These are phyloP conservation scores for Autographa gamma DNA, from an alignment of 2,888 invertebrate species.

Conservation along the genomic window DNA sequence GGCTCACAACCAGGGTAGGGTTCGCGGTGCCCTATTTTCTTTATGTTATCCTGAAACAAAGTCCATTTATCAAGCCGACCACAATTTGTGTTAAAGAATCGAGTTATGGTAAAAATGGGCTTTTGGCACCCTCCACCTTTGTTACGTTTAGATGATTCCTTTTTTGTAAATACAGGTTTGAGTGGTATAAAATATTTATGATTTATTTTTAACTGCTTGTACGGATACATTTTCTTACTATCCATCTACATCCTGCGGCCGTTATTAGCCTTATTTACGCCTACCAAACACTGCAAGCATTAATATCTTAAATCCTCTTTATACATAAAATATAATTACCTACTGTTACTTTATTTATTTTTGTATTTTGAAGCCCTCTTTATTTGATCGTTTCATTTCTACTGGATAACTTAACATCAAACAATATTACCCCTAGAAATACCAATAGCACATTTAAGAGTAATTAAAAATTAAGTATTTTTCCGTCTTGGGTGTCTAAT, in stretches of 20 bases:
- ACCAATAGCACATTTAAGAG: too few relatives aligned
- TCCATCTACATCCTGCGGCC: slow-evolving; percentile 45
- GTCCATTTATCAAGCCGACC: slow-evolving; percentile 68
- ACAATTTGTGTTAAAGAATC: slow-evolving; percentile 53
- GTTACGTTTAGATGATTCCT: not conserved
- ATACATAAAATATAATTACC: slow-evolving; percentile 14
- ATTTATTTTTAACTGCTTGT: slow-evolving; percentile 20
- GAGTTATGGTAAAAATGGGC: not conserved
- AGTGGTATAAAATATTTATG: not conserved
- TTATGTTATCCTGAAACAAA: slow-evolving; percentile 63
- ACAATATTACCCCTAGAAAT: too few relatives aligned
- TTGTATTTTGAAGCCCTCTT: not conserved
- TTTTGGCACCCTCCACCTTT: not conserved
- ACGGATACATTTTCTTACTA: slow-evolving; percentile 16
- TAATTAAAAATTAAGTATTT: not conserved
- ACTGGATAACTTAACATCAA: too few relatives aligned
- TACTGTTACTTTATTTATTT: slow-evolving; percentile 3
- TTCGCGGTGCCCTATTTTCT: not conserved
- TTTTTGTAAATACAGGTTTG: not conserved
- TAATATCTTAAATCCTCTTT: slow-evolving; percentile 22
- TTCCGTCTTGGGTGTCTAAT: not conserved
- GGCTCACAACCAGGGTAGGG: slow-evolving; percentile 37
- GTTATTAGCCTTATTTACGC: slow-evolving; percentile 65
- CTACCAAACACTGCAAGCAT: slow-evolving; percentile 37
- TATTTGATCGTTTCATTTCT: not conserved